phyloP scores from a whole-genome alignment of 2,797 vertebrate species.

The Cheracebus regulus region DNA sequence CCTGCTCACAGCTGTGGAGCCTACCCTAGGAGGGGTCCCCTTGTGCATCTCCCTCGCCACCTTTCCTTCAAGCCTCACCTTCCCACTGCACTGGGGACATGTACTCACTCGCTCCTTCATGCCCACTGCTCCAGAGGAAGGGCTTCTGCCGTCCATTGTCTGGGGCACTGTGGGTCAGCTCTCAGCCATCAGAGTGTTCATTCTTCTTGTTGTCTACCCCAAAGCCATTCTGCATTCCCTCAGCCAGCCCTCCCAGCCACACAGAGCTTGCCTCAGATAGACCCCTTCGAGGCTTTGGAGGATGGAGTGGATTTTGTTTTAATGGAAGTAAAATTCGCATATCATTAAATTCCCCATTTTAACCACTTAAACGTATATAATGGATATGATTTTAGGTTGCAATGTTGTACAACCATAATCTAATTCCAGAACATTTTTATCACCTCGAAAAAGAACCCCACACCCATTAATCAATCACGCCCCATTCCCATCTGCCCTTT shows the following conservation, averaged over 20 bases:
- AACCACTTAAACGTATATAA: background rate
- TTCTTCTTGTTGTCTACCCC: background rate
- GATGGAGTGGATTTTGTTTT: background rate
- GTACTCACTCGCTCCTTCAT: background rate
- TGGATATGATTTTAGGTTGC: background rate
- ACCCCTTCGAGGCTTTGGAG: background rate
- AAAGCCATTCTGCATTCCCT: background rate
- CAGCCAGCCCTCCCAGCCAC: background rate
- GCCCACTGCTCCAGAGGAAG: background rate
- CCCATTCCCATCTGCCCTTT: background rate
- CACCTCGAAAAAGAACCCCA: background rate
- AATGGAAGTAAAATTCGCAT: background rate
- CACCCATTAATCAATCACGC: background rate
- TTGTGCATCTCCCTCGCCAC: background rate
- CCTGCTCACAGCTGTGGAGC: background rate
- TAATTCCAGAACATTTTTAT: background rate
- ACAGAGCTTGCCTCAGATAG: background rate
- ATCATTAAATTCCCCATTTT: background rate
- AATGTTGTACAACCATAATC: background rate
- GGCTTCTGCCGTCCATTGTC: fast-evolving
- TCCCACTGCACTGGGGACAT: background rate
- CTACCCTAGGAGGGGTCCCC: background rate
- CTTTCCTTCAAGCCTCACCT: background rate
- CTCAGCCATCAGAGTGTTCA: background rate
- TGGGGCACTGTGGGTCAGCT: background rate